Percentiles rank a stretch among this genome's conserved stretches.
These are phyloP conservation scores for Lasioglossum oenotherae DNA, from an alignment of 2,888 invertebrate genomes.

Conservation along the genomic window DNA sequence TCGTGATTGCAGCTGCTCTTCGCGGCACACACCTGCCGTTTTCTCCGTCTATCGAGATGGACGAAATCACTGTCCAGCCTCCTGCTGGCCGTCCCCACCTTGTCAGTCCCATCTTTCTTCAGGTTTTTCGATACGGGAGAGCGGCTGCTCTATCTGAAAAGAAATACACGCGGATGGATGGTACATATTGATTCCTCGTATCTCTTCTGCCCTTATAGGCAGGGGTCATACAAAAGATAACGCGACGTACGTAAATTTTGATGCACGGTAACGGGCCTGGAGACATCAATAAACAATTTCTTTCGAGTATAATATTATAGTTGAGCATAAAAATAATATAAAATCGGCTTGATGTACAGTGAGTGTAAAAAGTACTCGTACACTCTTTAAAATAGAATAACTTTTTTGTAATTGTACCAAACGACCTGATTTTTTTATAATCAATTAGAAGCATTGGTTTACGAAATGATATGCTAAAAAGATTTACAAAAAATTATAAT, in stretches of 20 bases:
- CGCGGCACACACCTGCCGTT: constrained; percentile 81
- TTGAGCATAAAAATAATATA: too few relatives aligned
- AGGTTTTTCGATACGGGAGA: not conserved
- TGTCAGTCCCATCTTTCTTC: not conserved
- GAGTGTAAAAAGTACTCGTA: too few relatives aligned
- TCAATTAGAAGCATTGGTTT: too few relatives aligned
- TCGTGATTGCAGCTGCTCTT: constrained; percentile 82
- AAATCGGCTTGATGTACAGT: too few relatives aligned
- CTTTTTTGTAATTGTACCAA: too few relatives aligned
- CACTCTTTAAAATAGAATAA: too few relatives aligned
- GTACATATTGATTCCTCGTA: constrained; percentile 32
- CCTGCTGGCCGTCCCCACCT: constrained; percentile 11
- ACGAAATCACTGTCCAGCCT: constrained; percentile 74
- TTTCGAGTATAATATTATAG: not conserved
- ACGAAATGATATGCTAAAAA: too few relatives aligned
- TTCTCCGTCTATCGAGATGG: constrained; percentile 78
- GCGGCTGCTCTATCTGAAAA: not conserved
- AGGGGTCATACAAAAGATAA: not conserved
- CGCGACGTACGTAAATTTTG: not conserved
- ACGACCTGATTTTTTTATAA: too few relatives aligned
- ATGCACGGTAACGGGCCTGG: not conserved
- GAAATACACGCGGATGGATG: constrained; percentile 21
- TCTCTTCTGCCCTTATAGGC: not conserved
- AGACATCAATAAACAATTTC: not conserved
- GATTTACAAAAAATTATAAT: too few relatives aligned